phyloP scores from a whole-genome alignment of 2,797 vertebrate genomes.

The Brachyrhaphis roseni region DNA sequence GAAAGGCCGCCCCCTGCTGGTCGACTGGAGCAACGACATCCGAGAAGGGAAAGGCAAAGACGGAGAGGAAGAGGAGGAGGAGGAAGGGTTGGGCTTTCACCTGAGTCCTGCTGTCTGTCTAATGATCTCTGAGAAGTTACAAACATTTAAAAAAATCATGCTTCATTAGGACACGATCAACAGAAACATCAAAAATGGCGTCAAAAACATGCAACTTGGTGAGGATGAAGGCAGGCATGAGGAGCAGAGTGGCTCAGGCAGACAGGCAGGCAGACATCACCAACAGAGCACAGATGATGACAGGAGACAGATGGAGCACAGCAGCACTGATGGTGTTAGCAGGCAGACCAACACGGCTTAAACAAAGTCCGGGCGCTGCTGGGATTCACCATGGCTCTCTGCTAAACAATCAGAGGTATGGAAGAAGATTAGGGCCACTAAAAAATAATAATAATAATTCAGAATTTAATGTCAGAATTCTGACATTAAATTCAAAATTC shows the following conservation, averaged over 20 bases:
- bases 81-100: slow-evolving; percentile 42
- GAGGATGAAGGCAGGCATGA: slow-evolving; percentile 78
- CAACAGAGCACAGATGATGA: slow-evolving; percentile 70
- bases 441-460: too few species aligned
- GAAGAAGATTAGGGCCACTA: too few species aligned
- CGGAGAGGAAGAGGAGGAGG: not conserved
- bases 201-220: slow-evolving; percentile 48
- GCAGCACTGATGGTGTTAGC: slow-evolving; percentile 50
- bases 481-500: too few species aligned
- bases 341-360: slow-evolving; percentile 4
- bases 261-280: slow-evolving; percentile 86
- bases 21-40: slow-evolving; percentile 53
- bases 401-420: not conserved
- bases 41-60: slow-evolving; percentile 14
- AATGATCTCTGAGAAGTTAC: slow-evolving; percentile 17
- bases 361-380: not conserved
- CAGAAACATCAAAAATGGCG: slow-evolving; percentile 4
- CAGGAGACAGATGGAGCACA: slow-evolving; percentile 34
- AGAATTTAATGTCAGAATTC: too few species aligned
- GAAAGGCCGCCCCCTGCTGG: slow-evolving; percentile 68
- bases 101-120: slow-evolving; percentile 41
- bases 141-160: slow-evolving; percentile 10
- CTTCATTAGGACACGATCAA: slow-evolving; percentile 27
- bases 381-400: not conserved
- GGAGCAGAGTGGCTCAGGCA: slow-evolving; percentile 85